Conservation (phyloP, 92 coral and sea anemone genomes). For the Porites cylindrica region DNA sequence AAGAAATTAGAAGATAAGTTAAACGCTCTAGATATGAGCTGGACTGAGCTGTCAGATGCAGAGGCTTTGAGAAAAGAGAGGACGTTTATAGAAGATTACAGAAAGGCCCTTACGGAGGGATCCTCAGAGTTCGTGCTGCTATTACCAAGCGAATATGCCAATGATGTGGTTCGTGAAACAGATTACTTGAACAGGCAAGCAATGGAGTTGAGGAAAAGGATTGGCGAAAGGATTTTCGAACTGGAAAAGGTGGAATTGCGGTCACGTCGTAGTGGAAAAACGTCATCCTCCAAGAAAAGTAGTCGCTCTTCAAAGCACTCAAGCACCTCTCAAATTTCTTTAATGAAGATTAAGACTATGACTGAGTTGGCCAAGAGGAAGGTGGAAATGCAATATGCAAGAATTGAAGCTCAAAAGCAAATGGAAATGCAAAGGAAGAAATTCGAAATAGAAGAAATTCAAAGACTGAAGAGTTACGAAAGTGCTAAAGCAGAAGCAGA, state of each 20-base stretch:
- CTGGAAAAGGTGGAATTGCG: constrained; percentile 52
- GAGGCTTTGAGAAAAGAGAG: constrained; percentile 43
- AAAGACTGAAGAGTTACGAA: constrained; percentile 51
- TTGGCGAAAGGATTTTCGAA: constrained; percentile 51
- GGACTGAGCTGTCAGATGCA: constrained; percentile 48
- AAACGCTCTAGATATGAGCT: constrained; percentile 40
- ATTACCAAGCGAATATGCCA: constrained; percentile 1
- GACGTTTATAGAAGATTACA: constrained; percentile 37
- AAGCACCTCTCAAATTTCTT: constrained; percentile 21
- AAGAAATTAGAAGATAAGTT: too few species aligned
- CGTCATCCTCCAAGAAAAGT: background rate
- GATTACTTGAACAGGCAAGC: constrained; percentile 39
- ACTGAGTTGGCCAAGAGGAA: constrained; percentile 51
- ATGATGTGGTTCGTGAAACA: constrained; percentile 15
- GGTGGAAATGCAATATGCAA: constrained; percentile 55
- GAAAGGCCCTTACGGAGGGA: constrained; percentile 33
- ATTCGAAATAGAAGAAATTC: constrained; percentile 50
- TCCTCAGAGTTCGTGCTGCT: constrained; percentile 32
- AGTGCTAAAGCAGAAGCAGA: constrained; percentile 58
- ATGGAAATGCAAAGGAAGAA: constrained; percentile 53
- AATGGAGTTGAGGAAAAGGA: constrained; percentile 44
- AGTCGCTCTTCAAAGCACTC: constrained; percentile 39
- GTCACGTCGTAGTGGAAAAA: constrained; percentile 8
- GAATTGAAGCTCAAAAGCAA: constrained; percentile 42
- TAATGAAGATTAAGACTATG: constrained; percentile 43